Evolutionary conservation across 2,797 vertebrate species (phyloP), one percentile per base, ranked within the genome.

Genomic region (Galagoides demidoff): DNA sequence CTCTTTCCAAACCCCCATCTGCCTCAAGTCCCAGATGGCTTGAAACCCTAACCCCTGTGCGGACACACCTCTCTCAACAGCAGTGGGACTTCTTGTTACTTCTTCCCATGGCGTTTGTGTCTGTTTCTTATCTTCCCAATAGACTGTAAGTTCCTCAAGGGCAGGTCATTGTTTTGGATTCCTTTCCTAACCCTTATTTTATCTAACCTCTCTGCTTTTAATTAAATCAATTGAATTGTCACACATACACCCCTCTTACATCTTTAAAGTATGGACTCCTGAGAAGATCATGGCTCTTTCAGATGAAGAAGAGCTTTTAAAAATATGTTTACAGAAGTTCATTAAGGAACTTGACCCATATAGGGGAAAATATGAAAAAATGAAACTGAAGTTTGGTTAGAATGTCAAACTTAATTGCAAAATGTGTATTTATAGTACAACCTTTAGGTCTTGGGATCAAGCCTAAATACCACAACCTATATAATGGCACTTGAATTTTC

Each of bases 191-290:
- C 13, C 14, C n/a, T 66, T 37, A 23, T 85, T 71, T 87, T 87
- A 87, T 71, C 52, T 71, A 83, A 43, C 2, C 20, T 31, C 27
- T 70, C 68, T 85, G 29, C 64, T 86, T 92, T 88, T 74, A 90
- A 90, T 76, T 68, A 81, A 74, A 31, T 84, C 85, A 34, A 66
- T 43, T 52, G 20, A 79, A 37, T 37, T n/a, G 8, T 81, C 22
- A 57, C 27, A 31, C 6, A 16, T 0, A 3, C 0, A 1, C 14
- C 4, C 31, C 39, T 89, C 39, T 89, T 84, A 0, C 19, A 82
- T 85, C 29, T 97, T 91, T 66, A 81, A 68, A 91, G 85, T 45
- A 74, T 17, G 3, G 19, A 25, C 37, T 92, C 82, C n/a, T 76
- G 23, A 85, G 63, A 88, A 57, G 3, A 68, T 22, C 13, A 5